Conservation (phyloP, 1,140 invertebrate species). For the Adelges cooleyi region DNA sequence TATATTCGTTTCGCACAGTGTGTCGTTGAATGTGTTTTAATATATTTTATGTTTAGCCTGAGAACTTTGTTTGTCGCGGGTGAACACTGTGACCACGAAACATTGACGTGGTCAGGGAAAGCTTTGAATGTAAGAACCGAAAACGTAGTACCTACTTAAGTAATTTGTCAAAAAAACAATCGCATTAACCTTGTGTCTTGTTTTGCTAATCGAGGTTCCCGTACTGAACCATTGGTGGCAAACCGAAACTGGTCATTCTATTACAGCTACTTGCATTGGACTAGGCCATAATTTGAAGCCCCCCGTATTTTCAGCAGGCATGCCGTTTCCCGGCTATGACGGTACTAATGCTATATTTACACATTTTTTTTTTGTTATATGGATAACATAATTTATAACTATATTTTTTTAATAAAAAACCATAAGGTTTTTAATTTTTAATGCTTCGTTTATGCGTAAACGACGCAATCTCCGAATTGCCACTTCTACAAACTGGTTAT, state of each 20-base stretch:
- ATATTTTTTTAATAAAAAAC: too few species aligned
- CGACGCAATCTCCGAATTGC: too few species aligned
- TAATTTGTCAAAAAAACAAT: too few species aligned
- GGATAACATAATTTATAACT: too few species aligned
- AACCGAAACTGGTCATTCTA: constrained; percentile 82
- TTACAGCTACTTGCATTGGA: constrained; percentile 71
- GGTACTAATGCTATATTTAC: constrained; percentile 42
- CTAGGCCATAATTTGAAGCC: constrained; percentile 54
- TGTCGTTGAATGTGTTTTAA: too few species aligned
- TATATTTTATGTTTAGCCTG: constrained; percentile 43
- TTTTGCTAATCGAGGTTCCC: constrained; percentile 45
- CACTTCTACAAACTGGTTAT: too few species aligned
- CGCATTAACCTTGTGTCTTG: not conserved
- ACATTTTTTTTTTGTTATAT: too few species aligned
- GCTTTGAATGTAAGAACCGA: constrained; percentile 53
- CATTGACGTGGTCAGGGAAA: constrained; percentile 72
- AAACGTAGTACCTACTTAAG: too few species aligned
- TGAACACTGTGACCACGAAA: constrained; percentile 86
- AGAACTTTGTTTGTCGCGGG: constrained; percentile 78
- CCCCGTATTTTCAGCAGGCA: constrained; percentile 56
- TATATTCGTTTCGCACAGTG: too few species aligned
- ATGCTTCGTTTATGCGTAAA: too few species aligned
- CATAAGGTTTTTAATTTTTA: too few species aligned
- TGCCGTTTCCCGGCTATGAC: constrained; percentile 71
- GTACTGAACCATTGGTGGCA: constrained; percentile 95